Conservation (phyloP, 2,113 vertebrate species). For the Deroptyus accipitrinus region DNA sequence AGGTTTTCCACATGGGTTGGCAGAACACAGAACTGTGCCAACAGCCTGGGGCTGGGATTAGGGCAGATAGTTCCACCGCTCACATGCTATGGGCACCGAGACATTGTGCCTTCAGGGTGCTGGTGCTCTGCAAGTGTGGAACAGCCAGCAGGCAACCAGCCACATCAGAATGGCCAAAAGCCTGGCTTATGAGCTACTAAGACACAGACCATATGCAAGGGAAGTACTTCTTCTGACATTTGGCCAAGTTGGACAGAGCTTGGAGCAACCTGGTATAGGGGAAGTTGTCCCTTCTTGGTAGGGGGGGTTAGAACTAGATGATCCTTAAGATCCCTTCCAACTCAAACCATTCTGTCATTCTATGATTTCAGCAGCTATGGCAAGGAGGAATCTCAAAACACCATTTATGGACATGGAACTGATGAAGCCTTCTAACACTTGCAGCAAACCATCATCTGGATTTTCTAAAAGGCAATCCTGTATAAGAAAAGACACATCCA, state of each 20-base stretch:
- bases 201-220: not conserved
- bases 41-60: not conserved
- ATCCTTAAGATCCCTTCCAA: not conserved
- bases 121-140: not conserved
- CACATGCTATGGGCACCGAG: not conserved
- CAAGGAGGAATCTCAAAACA: not conserved
- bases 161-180: not conserved
- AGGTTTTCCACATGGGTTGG: conserved; percentile 36
- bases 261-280: not conserved
- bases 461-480: not conserved
- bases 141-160: not conserved
- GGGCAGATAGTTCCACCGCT: not conserved
- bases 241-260: not conserved
- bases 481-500: not conserved
- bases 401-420: fast-evolving
- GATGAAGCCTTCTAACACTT: not conserved
- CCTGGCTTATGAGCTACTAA: not conserved
- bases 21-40: not conserved
- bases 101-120: not conserved
- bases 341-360: not conserved
- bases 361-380: not conserved
- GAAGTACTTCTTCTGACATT: not conserved
- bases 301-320: not conserved
- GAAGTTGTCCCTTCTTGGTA: not conserved
- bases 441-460: not conserved